Percentiles rank a stretch among this genome's conserved stretches.
Evolutionary conservation across 2,113 vertebrate species (phyloP).

Genomic region (Motacilla tschutschensis): DNA sequence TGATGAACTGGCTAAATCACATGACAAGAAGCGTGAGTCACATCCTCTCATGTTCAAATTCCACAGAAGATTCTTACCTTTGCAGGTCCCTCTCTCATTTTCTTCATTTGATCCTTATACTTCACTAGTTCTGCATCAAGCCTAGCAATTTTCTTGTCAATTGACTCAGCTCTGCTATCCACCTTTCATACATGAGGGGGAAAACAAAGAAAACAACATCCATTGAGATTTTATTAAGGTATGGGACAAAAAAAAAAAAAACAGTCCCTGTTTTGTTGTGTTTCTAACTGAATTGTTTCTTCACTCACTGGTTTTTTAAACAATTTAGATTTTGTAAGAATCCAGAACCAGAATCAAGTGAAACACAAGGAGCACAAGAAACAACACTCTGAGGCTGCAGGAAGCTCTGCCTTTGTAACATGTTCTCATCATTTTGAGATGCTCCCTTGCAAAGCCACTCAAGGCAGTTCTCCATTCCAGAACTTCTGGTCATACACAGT

Average conservation of each 20-base stretch:
- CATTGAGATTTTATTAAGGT: neutral
- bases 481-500: neutral
- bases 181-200: constrained; percentile 72
- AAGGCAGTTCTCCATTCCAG: neutral
- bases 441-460: neutral
- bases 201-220: neutral
- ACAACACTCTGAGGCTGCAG: neutral
- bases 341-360: neutral
- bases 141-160: constrained; percentile 94
- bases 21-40: neutral
- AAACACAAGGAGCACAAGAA: neutral
- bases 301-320: neutral
- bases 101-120: constrained; percentile 98
- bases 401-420: neutral
- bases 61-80: constrained; percentile 78
- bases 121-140: constrained; percentile 93
- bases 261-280: neutral
- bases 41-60: neutral
- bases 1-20: neutral
- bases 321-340: neutral
- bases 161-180: constrained; percentile 89
- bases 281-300: neutral
- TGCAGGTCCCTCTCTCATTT: constrained; percentile 96
- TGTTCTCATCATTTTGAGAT: neutral
- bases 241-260: neutral